Base-by-base conservation (phyloP, 2,888 invertebrate species). In the Nymphalis polychloros region DNA sequence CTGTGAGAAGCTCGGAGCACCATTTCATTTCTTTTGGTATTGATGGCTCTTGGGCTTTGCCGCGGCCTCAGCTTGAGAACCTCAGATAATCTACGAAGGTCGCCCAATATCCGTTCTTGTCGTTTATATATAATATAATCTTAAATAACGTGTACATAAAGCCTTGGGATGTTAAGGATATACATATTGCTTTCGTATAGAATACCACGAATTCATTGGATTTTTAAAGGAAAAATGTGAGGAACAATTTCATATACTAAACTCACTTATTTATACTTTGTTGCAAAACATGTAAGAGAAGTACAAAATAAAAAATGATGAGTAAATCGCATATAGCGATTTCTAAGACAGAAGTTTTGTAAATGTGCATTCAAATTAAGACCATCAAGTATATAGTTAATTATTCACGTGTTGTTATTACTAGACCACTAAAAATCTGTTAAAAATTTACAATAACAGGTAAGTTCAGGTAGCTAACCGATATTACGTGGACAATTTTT, bases 41-140 rank as follows among this genome's bases (percentile, higher is more conserved):
- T 73, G 79, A 78, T 77, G 79, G 78, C 78, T 80, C 83, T 79
- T 75, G 31, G 74, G 67, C 84, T 83, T 82, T 81, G 76, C 78
- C 75, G 80, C 81, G 80, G 73, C 82, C 86, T 82, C 78, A 78
- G 74, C 63, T 83, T 73, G 75, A 88, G 88, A 78, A 84, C 78
- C 78, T 74, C 78, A 77, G 78, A 78, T 80, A 76, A 73, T 74
- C 79, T 80, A 82, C 83, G 84, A 84, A 85, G 86, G 87, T 78
- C 77, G 64, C 81, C 65, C 70, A 82, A 87, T 86, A 87, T 85
- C 84, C 83, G 81, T 64, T 66, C 65, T 68, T 50, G 53, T 55
- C 62, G 27, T 68, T 57, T 41, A 19, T 61, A 49, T 61, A 62
- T 67, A 61, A 67, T 49, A 41, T 49, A 49, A 59, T n/a, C 17